These are phyloP conservation scores for Holacanthella duospinosa DNA, from an alignment of 2,888 invertebrate genomes.

Conservation along the genomic window DNA sequence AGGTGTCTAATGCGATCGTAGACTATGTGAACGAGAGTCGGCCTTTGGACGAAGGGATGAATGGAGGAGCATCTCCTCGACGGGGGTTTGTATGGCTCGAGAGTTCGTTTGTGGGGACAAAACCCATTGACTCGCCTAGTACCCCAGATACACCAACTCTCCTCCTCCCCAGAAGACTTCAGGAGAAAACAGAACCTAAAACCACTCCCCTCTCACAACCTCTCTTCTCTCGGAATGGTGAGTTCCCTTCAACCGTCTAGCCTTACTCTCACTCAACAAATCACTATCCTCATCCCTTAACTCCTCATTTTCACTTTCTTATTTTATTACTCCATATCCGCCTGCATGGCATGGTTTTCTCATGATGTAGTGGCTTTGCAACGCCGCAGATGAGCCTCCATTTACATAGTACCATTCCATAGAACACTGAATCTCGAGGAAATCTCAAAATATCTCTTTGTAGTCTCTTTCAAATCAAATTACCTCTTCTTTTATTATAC, in stretches of 20 bases:
- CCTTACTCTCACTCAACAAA: background rate
- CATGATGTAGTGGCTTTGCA: too few relatives aligned
- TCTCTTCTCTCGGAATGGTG: conserved; percentile 31
- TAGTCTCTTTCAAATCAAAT: too few relatives aligned
- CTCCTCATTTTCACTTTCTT: too few relatives aligned
- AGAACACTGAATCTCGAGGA: too few relatives aligned
- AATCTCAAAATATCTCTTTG: too few relatives aligned
- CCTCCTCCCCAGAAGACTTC: conserved; percentile 25
- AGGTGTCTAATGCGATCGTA: conserved; percentile 84
- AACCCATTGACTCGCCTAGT: conserved; percentile 70
- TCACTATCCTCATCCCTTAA: background rate
- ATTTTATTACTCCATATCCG: too few relatives aligned
- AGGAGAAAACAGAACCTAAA: background rate
- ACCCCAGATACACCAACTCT: conserved; percentile 51
- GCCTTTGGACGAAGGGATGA: conserved; percentile 38
- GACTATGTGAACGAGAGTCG: conserved; percentile 59
- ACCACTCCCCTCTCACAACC: conserved; percentile 4
- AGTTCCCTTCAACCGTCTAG: conserved; percentile 20
- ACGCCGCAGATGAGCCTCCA: too few relatives aligned
- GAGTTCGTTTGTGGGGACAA: conserved; percentile 75
- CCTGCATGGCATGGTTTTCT: too few relatives aligned
- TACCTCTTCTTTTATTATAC: too few relatives aligned
- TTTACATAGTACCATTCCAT: too few relatives aligned
- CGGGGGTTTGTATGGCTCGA: conserved; percentile 69
- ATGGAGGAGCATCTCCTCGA: conserved; percentile 43